phyloP scores from a whole-genome alignment of 1,140 invertebrate species.

The Eubasilissa regina region DNA sequence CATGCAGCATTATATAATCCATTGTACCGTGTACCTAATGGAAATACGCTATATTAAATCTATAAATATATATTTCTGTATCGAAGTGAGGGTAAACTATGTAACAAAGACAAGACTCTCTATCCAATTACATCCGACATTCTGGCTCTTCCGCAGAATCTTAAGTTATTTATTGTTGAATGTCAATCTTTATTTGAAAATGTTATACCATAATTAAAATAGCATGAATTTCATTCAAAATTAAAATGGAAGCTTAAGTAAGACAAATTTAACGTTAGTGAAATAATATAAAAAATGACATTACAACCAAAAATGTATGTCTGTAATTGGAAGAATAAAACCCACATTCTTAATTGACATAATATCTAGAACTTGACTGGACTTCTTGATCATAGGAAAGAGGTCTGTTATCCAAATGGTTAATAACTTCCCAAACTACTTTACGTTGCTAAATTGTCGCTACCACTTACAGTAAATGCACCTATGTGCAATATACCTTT shows the following conservation, averaged over 20 bases:
- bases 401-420: no score
- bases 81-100: background rate
- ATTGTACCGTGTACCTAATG: slow-evolving; percentile 6
- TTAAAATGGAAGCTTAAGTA: slow-evolving; percentile 4
- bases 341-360: slow-evolving; percentile 16
- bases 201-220: no score
- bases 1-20: background rate
- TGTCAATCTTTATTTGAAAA: no score
- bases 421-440: slow-evolving; percentile 27
- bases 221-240: no score
- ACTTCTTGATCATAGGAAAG: slow-evolving; percentile 7
- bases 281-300: background rate
- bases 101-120: background rate
- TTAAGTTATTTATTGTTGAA: no score
- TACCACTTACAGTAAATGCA: slow-evolving; percentile 22
- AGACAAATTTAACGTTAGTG: background rate
- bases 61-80: slow-evolving; percentile 24
- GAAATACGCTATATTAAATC: slow-evolving; percentile 25
- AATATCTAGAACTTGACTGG: slow-evolving; percentile 1
- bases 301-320: background rate
- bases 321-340: background rate
- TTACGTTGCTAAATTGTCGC: slow-evolving; percentile 12
- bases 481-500: slow-evolving; percentile 5
- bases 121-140: no score
- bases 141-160: no score